Conservation (phyloP, 1,140 invertebrate species). For the Dendrolimus kikuchii region DNA sequence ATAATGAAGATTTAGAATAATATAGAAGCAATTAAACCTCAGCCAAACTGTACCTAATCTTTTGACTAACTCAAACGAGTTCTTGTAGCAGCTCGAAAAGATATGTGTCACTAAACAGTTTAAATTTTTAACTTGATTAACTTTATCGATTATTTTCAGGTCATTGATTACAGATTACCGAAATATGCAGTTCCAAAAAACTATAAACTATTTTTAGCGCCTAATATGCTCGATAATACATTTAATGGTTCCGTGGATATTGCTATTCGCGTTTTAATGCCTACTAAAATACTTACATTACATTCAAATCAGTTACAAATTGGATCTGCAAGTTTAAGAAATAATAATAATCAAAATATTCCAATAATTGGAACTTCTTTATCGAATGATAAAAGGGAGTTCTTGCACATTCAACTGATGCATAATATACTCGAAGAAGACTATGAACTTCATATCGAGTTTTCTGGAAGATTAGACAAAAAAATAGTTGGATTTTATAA, state of each 20-base stretch:
- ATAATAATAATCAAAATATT: conserved; percentile 19
- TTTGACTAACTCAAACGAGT: no score
- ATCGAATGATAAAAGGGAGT: conserved; percentile 28
- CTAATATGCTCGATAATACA: conserved; percentile 34
- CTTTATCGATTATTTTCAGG: conserved; percentile 26
- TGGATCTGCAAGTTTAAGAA: conserved; percentile 20
- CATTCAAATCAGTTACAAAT: conserved; percentile 47
- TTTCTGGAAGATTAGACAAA: conserved; percentile 44
- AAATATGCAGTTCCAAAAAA: conserved; percentile 39
- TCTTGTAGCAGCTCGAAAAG: no score
- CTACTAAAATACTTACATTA: conserved; percentile 33
- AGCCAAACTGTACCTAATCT: no score
- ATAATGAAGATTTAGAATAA: no score
- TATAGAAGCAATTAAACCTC: no score
- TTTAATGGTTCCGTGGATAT: conserved; percentile 48
- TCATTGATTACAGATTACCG: conserved; percentile 40
- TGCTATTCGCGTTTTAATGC: conserved; percentile 25
- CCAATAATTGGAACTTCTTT: conserved; percentile 13
- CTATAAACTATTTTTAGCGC: conserved; percentile 44
- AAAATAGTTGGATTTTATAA: conserved; percentile 58
- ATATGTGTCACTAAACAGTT: no score
- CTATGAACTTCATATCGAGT: conserved; percentile 37
- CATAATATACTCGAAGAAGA: conserved; percentile 18
- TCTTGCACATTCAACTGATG: conserved; percentile 34
- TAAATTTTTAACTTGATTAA: no score